Conservation (phyloP, 1,140 invertebrate genomes). For the Drosophila erecta region DNA sequence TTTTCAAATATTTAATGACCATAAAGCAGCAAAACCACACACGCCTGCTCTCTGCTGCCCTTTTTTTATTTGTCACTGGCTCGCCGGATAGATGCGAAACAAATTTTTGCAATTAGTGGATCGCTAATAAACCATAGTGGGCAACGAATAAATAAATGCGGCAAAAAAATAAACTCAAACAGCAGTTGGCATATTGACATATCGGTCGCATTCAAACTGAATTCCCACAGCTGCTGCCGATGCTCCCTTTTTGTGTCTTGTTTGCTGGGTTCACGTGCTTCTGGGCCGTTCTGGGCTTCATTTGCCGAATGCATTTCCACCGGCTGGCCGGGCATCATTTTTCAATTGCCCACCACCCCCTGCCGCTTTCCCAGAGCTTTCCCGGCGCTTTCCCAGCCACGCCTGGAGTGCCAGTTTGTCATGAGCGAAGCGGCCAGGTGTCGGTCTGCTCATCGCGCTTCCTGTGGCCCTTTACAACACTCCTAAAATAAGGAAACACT, state of each 20-base stretch:
- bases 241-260: constrained; percentile 11
- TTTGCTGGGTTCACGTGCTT: constrained; percentile 55
- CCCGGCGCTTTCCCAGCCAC: constrained; percentile 35
- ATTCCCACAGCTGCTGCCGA: constrained; percentile 38
- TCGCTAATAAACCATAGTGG: constrained; percentile 48
- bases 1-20: constrained; percentile 65
- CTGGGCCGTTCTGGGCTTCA: constrained; percentile 39
- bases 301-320: constrained; percentile 68
- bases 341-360: constrained; percentile 58
- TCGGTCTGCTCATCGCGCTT: constrained; percentile 44
- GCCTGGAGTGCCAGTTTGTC: constrained; percentile 69
- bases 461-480: constrained; percentile 26
- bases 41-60: constrained; percentile 4
- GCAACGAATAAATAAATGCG: constrained; percentile 10
- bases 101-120: constrained; percentile 69
- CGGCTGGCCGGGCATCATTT: constrained; percentile 58
- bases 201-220: constrained; percentile 34
- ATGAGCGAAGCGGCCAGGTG: constrained; percentile 46
- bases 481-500: background rate
- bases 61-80: constrained; percentile 26
- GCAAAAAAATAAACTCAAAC: constrained; percentile 14
- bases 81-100: constrained; percentile 16
- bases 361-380: background rate
- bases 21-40: constrained; percentile 40
- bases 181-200: constrained; percentile 50